Evolutionary conservation across 2,797 vertebrate species (phyloP), one percentile per base, ranked within the genome.

Genomic region (Bovichtus variegatus): DNA sequence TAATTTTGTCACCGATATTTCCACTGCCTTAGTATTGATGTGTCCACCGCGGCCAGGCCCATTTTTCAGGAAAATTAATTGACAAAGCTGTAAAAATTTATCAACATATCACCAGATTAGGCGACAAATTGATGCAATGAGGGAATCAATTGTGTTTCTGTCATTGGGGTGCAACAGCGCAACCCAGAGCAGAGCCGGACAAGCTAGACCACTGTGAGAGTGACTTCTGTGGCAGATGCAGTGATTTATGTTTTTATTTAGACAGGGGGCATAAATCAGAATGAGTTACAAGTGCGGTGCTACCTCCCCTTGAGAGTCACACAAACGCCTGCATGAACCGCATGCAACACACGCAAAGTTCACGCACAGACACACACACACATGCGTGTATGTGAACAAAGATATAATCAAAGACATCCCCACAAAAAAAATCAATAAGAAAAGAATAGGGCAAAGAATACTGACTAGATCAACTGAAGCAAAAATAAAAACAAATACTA

Each of bases 61-160:
- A 93, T 95, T 95, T 95, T 87, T 96, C 94, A 95, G 77, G 88
- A 92, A 96, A 96, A 96, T 96, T 95, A 96, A 96, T 96, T 95
- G 95, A 95, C 94, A 92, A 94, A 94, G 94, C 93, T 78, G 90
- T 92, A 93, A 95, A 25, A 93, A 96, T 95, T 91, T 95, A 95
- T 96, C 95, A 96, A 95, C 94, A 95, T 95, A 95, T 95, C 94
- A 95, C 93, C 92, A 94, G 94, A 96, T 95, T 95, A 95, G 92
- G 93, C 88, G 94, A 95, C 95, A 96, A 96, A 96, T 95, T 95
- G 94, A 95, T 94, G 94, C 95, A 93, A 95, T 93, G 92, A 95
- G 94, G 93, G 93, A 95, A 96, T 96, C 95, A 96, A 96, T 96
- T 95, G 95, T 93, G 93, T 85, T 90, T 88, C 91, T 92, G 93